Evolutionary conservation across 2,888 invertebrate genomes (phyloP).

Genomic region (Chalcosyrphus nemorum): DNA sequence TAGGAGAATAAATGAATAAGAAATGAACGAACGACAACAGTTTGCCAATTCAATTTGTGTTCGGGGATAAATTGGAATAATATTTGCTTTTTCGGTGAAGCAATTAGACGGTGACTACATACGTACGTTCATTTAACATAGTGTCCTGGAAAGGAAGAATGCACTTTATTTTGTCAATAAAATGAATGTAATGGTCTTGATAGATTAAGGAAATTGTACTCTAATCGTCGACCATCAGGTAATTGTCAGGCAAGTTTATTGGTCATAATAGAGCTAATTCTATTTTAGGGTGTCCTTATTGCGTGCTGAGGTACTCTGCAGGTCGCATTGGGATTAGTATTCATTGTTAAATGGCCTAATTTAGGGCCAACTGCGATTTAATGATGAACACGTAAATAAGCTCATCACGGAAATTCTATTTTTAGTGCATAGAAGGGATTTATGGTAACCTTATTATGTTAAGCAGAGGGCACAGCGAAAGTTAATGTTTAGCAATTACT

Average conservation of each 20-base stretch:
- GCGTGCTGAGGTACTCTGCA: neutral
- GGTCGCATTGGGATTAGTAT: neutral
- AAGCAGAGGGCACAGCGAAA: too few relatives aligned
- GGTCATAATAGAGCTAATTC: neutral
- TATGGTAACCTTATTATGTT: too few relatives aligned
- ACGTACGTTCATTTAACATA: neutral
- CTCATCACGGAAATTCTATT: neutral
- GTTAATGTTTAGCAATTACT: too few relatives aligned
- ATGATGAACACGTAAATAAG: neutral
- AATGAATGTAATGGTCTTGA: neutral
- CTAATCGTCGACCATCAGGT: conserved; percentile 11
- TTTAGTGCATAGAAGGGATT: neutral
- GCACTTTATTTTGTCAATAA: conserved; percentile 19
- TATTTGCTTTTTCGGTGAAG: conserved; percentile 16
- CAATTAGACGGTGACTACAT: neutral
- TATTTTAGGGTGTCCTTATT: neutral
- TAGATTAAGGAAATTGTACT: conserved; percentile 1
- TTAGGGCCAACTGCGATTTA: conserved; percentile 11
- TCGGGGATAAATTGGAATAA: conserved; percentile 15
- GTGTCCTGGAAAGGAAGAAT: neutral
- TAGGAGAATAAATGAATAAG: conserved; percentile 21
- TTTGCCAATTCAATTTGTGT: conserved; percentile 30
- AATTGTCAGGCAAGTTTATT: neutral
- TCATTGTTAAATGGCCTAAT: neutral
- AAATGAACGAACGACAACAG: neutral